Conservation (phyloP, 2,888 invertebrate genomes). For the Baronia brevicornis region DNA sequence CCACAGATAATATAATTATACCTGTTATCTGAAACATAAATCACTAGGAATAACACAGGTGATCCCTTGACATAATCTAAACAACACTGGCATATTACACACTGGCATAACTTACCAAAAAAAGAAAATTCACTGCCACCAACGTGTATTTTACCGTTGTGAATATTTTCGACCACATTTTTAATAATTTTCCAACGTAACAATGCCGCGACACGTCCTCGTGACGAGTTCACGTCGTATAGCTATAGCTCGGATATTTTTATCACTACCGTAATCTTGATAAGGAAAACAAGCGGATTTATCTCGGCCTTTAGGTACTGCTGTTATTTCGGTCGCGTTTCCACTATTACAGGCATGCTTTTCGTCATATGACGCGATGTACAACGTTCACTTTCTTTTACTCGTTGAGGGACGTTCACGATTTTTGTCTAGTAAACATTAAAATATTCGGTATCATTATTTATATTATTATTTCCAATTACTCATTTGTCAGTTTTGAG, state of each 20-base stretch:
- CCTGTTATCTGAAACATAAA: conserved; percentile 83
- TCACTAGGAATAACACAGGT: conserved; percentile 19
- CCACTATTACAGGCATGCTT: conserved; percentile 16
- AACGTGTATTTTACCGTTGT: conserved; percentile 63
- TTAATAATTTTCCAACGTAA: conserved; percentile 25
- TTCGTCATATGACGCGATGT: conserved; percentile 3
- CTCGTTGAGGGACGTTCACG: too few relatives aligned
- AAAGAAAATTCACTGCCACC: conserved; percentile 56
- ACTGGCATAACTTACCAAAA: conserved; percentile 59
- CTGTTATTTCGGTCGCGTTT: conserved; percentile 22
- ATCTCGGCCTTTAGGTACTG: conserved; percentile 42
- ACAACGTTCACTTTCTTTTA: too few relatives aligned
- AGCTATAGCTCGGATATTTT: conserved; percentile 57
- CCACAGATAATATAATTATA: conserved; percentile 83
- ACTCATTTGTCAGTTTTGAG: too few relatives aligned
- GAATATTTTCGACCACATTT: conserved; percentile 65
- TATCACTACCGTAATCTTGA: conserved; percentile 65
- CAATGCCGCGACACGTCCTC: conserved; percentile 25
- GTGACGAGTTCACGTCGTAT: conserved; percentile 36
- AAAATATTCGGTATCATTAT: too few relatives aligned
- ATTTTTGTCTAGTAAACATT: too few relatives aligned
- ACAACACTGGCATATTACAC: conserved; percentile 4
- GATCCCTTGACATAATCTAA: conserved; percentile 12
- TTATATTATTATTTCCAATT: too few relatives aligned
- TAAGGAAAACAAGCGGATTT: conserved; percentile 64